phyloP scores from a whole-genome alignment of 2,113 vertebrate genomes.

The Periophthalmodon schlosseri region DNA sequence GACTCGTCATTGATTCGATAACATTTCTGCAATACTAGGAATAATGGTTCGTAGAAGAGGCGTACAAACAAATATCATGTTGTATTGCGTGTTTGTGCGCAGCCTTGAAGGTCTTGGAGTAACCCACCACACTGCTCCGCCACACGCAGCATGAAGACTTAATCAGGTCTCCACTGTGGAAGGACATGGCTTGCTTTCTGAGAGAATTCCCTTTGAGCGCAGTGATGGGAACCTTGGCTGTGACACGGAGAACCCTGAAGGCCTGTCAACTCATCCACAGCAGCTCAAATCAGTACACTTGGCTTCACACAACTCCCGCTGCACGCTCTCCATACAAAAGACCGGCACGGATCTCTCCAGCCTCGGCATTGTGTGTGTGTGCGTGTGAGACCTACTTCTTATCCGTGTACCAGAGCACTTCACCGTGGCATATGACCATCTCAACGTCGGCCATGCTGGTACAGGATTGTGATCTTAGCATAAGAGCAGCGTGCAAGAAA shows the following conservation, averaged over 20 bases:
- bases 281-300: slow-evolving; percentile 54
- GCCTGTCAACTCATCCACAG: slow-evolving; percentile 58
- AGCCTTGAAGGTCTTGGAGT: slow-evolving; percentile 48
- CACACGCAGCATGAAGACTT: slow-evolving; percentile 56
- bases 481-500: slow-evolving; percentile 10
- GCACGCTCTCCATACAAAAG: slow-evolving; percentile 42
- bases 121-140: slow-evolving; percentile 28
- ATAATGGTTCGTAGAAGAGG: not conserved
- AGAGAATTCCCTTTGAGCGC: slow-evolving; percentile 49
- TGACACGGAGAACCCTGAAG: slow-evolving; percentile 62
- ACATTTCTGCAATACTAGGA: too few relatives aligned
- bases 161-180: slow-evolving; percentile 53
- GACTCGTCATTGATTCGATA: not conserved
- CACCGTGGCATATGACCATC: slow-evolving; percentile 13
- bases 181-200: slow-evolving; percentile 29
- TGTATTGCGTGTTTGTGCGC: not conserved
- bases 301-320: slow-evolving; percentile 40
- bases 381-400: slow-evolving; percentile 11
- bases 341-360: slow-evolving; percentile 63
- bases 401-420: slow-evolving; percentile 30
- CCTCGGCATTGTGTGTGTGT: slow-evolving; percentile 36
- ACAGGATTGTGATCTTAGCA: slow-evolving; percentile 11
- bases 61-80: not conserved
- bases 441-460: slow-evolving; percentile 14
- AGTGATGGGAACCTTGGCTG: slow-evolving; percentile 56